Conservation (phyloP, 53 echinoderm and acorn worm species). For the Arbacia lixula region DNA sequence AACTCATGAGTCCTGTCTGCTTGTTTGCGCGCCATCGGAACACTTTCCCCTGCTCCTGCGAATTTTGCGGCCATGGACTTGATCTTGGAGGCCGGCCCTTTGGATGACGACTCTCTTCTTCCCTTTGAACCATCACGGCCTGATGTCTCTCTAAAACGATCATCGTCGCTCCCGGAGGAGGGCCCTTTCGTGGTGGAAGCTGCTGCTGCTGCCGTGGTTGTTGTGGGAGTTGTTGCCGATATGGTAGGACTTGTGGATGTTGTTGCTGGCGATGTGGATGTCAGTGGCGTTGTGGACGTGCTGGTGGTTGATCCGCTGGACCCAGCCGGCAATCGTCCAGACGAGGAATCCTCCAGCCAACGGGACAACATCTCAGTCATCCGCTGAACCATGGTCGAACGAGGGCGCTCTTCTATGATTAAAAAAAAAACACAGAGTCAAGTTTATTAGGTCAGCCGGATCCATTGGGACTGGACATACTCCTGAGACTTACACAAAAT, state of each 20-base stretch:
- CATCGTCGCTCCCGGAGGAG: too few relatives aligned
- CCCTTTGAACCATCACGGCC: too few relatives aligned
- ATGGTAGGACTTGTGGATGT: neutral
- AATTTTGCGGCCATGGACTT: too few relatives aligned
- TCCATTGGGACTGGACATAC: too few relatives aligned
- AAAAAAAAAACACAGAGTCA: neutral
- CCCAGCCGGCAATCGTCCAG: slow-evolving; percentile 47
- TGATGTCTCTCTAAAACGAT: too few relatives aligned
- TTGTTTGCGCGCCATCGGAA: too few relatives aligned
- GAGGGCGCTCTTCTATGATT: slow-evolving; percentile 51
- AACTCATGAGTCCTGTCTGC: too few relatives aligned
- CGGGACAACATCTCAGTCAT: slow-evolving; percentile 98
- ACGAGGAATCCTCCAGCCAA: slow-evolving; percentile 92
- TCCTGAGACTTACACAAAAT: too few relatives aligned
- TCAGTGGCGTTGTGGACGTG: neutral
- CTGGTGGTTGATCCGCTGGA: neutral
- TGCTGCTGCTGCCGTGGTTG: neutral
- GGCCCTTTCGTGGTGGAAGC: neutral
- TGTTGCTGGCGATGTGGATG: neutral
- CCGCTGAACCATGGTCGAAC: slow-evolving; percentile 87
- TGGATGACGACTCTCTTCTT: too few relatives aligned
- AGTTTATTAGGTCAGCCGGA: neutral
- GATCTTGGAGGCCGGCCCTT: too few relatives aligned
- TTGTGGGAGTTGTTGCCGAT: neutral
- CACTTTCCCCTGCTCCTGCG: too few relatives aligned